Conservation (phyloP, 2,113 vertebrate species). For the Hippocampus mohnikei region DNA sequence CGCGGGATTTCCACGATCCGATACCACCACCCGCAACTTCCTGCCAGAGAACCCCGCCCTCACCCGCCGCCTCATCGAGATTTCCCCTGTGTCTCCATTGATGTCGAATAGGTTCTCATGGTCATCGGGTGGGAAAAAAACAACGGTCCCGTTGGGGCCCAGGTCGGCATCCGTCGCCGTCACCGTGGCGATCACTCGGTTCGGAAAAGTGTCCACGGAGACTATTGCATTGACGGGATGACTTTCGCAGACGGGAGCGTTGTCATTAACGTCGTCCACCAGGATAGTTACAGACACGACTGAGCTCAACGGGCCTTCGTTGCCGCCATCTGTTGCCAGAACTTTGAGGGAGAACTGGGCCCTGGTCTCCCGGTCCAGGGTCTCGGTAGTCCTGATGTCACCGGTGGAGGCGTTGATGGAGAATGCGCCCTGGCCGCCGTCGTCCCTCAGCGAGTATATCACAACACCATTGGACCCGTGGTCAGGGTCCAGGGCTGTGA, state of each 20-base stretch:
- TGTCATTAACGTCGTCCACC: conserved; percentile 89
- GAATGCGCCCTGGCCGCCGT: conserved; percentile 75
- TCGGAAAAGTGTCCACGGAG: conserved; percentile 55
- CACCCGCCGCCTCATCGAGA: conserved; percentile 70
- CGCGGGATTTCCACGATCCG: conserved; percentile 76
- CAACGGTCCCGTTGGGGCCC: conserved; percentile 79
- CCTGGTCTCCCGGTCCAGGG: conserved; percentile 79
- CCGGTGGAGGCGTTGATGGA: conserved; percentile 72
- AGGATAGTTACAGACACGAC: conserved; percentile 68
- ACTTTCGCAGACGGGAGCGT: conserved; percentile 75
- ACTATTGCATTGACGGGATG: conserved; percentile 75
- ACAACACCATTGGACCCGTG: conserved; percentile 78
- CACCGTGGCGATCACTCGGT: conserved; percentile 69
- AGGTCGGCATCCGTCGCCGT: conserved; percentile 76
- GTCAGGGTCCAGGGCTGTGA: conserved; percentile 80
- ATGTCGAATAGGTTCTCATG: conserved; percentile 76
- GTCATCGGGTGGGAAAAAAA: conserved; percentile 64
- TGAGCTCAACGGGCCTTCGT: conserved; percentile 72
- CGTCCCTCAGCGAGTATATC: conserved; percentile 75
- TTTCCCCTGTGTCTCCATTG: conserved; percentile 72
- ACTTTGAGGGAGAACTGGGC: conserved; percentile 75
- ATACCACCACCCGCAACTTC: conserved; percentile 73
- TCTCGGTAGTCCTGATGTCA: conserved; percentile 63
- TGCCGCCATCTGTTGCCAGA: conserved; percentile 78
- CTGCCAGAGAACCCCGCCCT: conserved; percentile 64